A percentile compares a stretch with the other conserved stretches of the same genome.
Conservation (phyloP, 2,113 vertebrate genomes). For the Bubo scandiacus region DNA sequence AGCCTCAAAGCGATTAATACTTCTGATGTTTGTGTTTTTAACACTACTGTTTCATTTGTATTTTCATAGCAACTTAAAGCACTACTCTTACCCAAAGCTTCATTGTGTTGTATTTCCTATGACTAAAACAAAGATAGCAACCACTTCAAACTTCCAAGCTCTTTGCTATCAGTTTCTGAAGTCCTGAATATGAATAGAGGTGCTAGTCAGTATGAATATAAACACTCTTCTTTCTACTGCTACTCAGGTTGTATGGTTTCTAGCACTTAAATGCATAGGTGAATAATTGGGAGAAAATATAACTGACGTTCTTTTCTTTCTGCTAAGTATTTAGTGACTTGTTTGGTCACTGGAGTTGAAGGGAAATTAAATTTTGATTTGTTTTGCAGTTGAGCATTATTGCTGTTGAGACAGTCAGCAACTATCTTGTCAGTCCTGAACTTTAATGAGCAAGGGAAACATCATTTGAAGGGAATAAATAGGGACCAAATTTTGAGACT, state of each 20-base stretch:
- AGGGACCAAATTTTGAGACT: not conserved
- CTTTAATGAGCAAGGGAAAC: not conserved
- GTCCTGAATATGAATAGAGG: not conserved
- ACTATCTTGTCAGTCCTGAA: not conserved
- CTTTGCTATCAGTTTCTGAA: not conserved
- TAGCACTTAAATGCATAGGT: not conserved
- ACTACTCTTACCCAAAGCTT: not conserved
- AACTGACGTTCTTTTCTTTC: not conserved
- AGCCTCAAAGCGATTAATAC: not conserved
- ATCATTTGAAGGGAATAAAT: not conserved
- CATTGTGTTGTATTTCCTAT: not conserved
- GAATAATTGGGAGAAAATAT: not conserved
- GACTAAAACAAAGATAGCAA: not conserved
- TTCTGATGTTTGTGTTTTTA: not conserved
- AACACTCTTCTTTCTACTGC: not conserved
- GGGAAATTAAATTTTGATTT: not conserved
- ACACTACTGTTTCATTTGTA: not conserved
- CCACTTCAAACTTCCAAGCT: not conserved
- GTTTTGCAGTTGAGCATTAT: not conserved
- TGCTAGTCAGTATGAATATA: not conserved
- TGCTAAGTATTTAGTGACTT: not conserved
- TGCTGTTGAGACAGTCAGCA: not conserved
- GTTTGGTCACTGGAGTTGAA: conserved; percentile 11
- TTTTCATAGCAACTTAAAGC: not conserved
- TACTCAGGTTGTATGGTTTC: not conserved